Base-by-base conservation (phyloP, 2,888 invertebrate species). In the Ophioninae sp. region DNA sequence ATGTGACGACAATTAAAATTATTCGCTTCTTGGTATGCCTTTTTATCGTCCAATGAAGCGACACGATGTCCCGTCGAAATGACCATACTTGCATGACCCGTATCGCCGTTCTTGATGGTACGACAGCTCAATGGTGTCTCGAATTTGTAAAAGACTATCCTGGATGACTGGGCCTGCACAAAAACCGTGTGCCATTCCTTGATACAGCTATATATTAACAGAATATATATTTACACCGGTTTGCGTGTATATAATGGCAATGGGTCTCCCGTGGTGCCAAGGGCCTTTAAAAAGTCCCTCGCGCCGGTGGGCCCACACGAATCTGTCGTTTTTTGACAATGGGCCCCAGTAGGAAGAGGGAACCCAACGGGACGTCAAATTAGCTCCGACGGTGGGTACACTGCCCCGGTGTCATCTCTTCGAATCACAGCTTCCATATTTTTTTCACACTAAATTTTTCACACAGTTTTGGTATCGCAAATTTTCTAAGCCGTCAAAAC, bases 321-420 rank as follows among this genome's bases (percentile, higher is more conserved):
- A 86, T 87, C 84, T 83, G 83, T 85, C 81, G 71, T 64, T 73
- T 61, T 30, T 20, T n/a, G 72, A 81, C 79, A 81, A 81, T 76
- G 56, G 71, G 68, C 39, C 44, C 30, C 39, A 13, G 10, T 9
- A 7, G 20, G 44, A 63, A 63, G 9, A 69, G 51, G 56, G 63
- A 59, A 74, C 73, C 73, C 64, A 51, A 61, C 74, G 63, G 61
- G 75, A 69, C 88, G 86, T 90, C 90, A 91, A 91, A 91, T 91
- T 91, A 90, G 90, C 87, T 89, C 89, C 87, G 87, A 88, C 90
- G 37, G 22, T 44, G 89, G 90, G 91, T 91, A 90, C 90, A 91
- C 90, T 89, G 90, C 88, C 90, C 88, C 88, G 89, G 88, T 89
- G 89, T 90, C 88, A 87, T 87, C 72, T 84, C 75, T 81, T 23